These are phyloP conservation scores for Nymphicus hollandicus DNA, from an alignment of 2,113 vertebrate species.

Conservation along the genomic window DNA sequence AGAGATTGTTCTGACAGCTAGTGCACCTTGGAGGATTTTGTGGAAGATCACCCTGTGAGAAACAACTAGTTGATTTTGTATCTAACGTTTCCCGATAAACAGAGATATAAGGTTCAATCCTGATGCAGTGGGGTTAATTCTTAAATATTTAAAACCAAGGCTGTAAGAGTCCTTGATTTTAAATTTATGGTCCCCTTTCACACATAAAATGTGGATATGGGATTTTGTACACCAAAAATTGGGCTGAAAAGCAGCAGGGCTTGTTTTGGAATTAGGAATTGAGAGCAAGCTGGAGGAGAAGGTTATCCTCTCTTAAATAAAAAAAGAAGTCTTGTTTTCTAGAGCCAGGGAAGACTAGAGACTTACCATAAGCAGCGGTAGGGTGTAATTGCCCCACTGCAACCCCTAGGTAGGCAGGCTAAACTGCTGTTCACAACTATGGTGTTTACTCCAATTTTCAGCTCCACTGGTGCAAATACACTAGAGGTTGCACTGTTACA, in stretches of 20 bases:
- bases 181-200: not conserved
- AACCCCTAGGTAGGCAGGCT: not conserved
- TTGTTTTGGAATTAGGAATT: not conserved
- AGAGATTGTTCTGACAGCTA: not conserved
- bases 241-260: not conserved
- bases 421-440: not conserved
- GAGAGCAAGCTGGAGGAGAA: not conserved
- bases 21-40: not conserved
- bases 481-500: conserved; percentile 3
- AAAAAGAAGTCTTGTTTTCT: not conserved
- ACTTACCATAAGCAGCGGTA: not conserved
- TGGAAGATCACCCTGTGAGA: not conserved
- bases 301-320: not conserved
- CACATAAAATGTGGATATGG: not conserved
- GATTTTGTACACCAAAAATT: not conserved
- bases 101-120: not conserved
- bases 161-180: not conserved
- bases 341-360: not conserved
- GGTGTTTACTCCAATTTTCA: conserved; percentile 53
- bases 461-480: conserved; percentile 48
- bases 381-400: conserved; percentile 13
- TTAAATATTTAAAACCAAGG: conserved; percentile 11
- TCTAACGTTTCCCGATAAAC: not conserved
- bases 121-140: not conserved
- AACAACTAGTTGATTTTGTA: not conserved